These are phyloP conservation scores for Aythya fuligula DNA, from an alignment of 2,797 vertebrate genomes.

Conservation along the genomic window DNA sequence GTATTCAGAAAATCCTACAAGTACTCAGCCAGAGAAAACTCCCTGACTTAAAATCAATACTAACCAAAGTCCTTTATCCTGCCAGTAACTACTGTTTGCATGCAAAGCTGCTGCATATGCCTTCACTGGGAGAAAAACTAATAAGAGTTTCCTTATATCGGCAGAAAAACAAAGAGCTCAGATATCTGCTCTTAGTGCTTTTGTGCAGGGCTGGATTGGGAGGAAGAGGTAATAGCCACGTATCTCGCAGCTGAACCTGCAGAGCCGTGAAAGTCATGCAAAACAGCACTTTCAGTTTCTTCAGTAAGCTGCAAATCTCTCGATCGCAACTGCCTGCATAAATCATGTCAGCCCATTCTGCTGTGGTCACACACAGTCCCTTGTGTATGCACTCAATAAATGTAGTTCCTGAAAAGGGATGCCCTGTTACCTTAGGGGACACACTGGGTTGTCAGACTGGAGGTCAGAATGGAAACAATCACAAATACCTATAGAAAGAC, in stretches of 20 bases:
- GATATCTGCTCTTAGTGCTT: conserved; percentile 32
- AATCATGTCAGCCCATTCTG: background rate
- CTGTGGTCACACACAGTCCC: background rate
- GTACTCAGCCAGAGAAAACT: conserved; percentile 39
- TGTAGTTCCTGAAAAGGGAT: background rate
- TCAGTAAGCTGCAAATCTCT: background rate
- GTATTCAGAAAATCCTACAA: conserved; percentile 44
- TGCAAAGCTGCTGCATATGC: conserved; percentile 55
- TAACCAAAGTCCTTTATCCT: conserved; percentile 49
- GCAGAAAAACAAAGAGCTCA: conserved; percentile 46
- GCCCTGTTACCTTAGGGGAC: background rate
- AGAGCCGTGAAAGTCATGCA: background rate
- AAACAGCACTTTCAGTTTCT: background rate
- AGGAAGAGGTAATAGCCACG: background rate
- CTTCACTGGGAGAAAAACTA: conserved; percentile 50
- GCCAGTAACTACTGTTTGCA: conserved; percentile 57
- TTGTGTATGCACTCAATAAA: background rate
- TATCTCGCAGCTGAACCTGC: background rate
- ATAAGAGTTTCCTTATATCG: conserved; percentile 42
- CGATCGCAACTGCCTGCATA: background rate
- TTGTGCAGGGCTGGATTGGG: background rate
- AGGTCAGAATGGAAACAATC: background rate
- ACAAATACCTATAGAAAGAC: background rate
- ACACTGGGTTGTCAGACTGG: background rate
- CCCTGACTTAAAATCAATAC: conserved; percentile 74